Evolutionary conservation across 2,797 vertebrate species (phyloP), one percentile per base, ranked within the genome.

Genomic region (Spizella passerina): DNA sequence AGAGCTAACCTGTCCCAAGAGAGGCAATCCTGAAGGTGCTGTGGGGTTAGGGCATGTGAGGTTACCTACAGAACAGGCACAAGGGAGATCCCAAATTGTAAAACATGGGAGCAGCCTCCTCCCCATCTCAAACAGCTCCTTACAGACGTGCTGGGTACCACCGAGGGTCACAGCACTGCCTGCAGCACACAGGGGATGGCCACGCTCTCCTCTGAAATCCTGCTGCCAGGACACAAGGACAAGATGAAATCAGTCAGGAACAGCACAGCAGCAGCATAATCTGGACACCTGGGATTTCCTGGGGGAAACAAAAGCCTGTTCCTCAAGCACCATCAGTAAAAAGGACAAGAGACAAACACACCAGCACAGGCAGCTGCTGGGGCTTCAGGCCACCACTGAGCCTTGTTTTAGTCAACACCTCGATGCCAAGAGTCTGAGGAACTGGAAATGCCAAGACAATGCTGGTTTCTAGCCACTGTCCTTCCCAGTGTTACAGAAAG

Each of bases 131-230:
- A 14, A 6, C 27, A 21, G 70, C 77, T 14, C 11, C 0, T 1
- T 1, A 5, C 13, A 12, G 19, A 18, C 19, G 27, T 34, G 60
- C 46, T 30, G 41, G 22, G 23, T 6, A 9, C 4, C 30, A 34
- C 39, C 23, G 55, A 38, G 44, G 17, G 16, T 36, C 49, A 30
- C 14, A 43, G 39, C 14, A 14, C 12, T 14, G 32, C 44, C 38
- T 71, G 21, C 41, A 22, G 56, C 55, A 23, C 47, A 29, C 52
- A 53, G 49, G 49, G 7, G 14, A 50, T 1, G 3, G 5, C 60
- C 61, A 8, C 14, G 0, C 0, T 26, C 44, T 22, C 4, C 52
- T 22, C 4, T 7, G 7, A 8, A 22, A 59, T 30, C 59, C 52
- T 46, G 52, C 65, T 36, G 43, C 69, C 39, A 12, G 3, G 9